Percentiles rank a stretch among this genome's conserved stretches.
Conservation (phyloP, 92 coral and sea anemone species). For the Porites evermanni region DNA sequence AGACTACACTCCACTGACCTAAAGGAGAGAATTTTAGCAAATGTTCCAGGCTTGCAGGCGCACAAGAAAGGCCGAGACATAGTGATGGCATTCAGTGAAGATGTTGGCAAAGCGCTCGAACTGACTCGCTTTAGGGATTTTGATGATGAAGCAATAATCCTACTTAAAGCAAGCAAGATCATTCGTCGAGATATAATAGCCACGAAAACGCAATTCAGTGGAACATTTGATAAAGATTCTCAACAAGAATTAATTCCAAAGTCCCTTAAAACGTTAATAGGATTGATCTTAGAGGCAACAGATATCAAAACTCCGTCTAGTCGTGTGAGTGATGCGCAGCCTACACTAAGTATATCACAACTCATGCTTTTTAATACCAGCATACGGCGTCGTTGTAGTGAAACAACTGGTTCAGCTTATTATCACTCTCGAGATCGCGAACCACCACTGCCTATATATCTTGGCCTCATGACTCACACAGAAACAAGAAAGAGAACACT, state of each 20-base stretch:
- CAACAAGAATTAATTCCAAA: constrained; percentile 57
- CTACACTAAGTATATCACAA: constrained; percentile 73
- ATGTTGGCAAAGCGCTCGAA: constrained; percentile 46
- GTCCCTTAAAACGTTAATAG: constrained; percentile 49
- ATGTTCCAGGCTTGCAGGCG: constrained; percentile 63
- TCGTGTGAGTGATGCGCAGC: constrained; percentile 54
- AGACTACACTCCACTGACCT: constrained; percentile 49
- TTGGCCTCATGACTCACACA: constrained; percentile 66
- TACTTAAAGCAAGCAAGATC: constrained; percentile 54
- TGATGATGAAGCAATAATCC: constrained; percentile 61
- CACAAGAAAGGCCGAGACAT: constrained; percentile 65
- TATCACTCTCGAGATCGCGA: constrained; percentile 62
- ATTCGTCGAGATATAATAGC: constrained; percentile 60
- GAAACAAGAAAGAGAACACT: constrained; percentile 67
- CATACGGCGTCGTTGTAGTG: constrained; percentile 53
- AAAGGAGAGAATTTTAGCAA: constrained; percentile 60
- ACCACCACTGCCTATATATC: constrained; percentile 70
- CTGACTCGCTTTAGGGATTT: constrained; percentile 28
- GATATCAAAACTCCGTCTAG: constrained; percentile 39
- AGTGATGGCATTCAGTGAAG: constrained; percentile 55
- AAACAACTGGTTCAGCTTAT: constrained; percentile 11
- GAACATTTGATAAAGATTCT: constrained; percentile 45
- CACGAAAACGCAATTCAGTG: constrained; percentile 33
- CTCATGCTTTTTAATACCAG: constrained; percentile 57
- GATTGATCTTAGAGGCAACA: constrained; percentile 56